Evolutionary conservation across 2,113 vertebrate genomes (phyloP).

Genomic region (Acrocephalus arundinaceus): DNA sequence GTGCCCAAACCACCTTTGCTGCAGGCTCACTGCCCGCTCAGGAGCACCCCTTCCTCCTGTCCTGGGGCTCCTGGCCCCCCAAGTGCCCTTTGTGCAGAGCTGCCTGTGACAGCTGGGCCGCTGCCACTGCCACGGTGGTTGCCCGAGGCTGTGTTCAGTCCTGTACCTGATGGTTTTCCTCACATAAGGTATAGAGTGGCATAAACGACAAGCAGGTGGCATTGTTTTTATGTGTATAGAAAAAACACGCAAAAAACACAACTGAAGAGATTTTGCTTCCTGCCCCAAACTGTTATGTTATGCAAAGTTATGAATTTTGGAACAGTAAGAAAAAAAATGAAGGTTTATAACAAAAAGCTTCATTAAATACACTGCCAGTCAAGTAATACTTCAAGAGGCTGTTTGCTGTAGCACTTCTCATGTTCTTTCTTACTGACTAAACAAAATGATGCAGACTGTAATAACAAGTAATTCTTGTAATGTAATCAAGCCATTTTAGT

Average conservation of each 20-base stretch:
- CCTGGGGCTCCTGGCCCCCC: not conserved
- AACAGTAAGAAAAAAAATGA: not conserved
- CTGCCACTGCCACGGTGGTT: not conserved
- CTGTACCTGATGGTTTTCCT: not conserved
- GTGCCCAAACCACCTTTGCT: not conserved
- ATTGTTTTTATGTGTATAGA: not conserved
- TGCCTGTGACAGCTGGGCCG: not conserved
- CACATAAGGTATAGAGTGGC: not conserved
- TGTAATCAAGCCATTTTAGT: not conserved
- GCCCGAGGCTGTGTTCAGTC: not conserved
- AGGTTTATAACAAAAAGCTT: not conserved
- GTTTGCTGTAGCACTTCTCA: not conserved
- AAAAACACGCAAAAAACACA: not conserved
- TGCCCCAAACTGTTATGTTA: not conserved
- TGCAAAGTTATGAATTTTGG: not conserved
- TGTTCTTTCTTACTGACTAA: not conserved
- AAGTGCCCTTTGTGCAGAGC: rapidly evolving
- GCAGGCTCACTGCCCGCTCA: rapidly evolving
- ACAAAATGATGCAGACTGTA: not conserved
- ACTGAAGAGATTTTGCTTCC: not conserved
- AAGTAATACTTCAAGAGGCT: not conserved
- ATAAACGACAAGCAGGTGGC: not conserved
- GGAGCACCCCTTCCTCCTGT: not conserved
- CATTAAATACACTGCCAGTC: not conserved
- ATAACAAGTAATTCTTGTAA: slow-evolving; percentile 13